phyloP scores from a whole-genome alignment of 2,888 invertebrate species.

The Synergus laeviventris region DNA sequence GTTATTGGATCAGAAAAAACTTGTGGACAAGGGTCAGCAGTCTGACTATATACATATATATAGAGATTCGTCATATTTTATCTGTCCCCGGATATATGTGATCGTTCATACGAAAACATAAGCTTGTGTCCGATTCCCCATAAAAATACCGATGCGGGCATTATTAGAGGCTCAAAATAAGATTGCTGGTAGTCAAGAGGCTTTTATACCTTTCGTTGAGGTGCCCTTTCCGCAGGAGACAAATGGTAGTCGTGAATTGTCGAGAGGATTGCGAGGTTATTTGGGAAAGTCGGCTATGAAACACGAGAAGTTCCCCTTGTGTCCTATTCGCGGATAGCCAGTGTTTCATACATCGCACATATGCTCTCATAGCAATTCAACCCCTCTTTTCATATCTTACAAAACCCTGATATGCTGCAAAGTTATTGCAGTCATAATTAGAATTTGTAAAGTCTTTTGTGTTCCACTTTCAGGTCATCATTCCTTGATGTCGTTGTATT shows the following conservation, averaged over 20 bases:
- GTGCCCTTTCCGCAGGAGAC: slow-evolving; percentile 42
- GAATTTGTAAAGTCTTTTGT: slow-evolving; percentile 35
- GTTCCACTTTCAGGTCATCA: background rate
- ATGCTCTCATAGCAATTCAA: slow-evolving; percentile 21
- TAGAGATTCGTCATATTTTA: slow-evolving; percentile 34
- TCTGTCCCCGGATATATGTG: slow-evolving; percentile 46
- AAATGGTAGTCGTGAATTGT: slow-evolving; percentile 35
- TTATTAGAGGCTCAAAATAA: slow-evolving; percentile 65
- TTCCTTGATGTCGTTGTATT: slow-evolving; percentile 15
- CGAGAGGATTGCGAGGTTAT: slow-evolving; percentile 36
- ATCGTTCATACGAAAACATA: slow-evolving; percentile 46
- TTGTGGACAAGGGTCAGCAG: background rate
- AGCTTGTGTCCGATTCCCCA: slow-evolving; percentile 54
- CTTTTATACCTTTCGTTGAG: slow-evolving; percentile 42
- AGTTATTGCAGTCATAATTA: slow-evolving; percentile 31
- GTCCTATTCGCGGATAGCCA: slow-evolving; percentile 35
- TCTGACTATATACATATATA: background rate
- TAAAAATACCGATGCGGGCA: slow-evolving; percentile 62
- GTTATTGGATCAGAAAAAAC: background rate
- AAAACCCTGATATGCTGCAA: slow-evolving; percentile 26
- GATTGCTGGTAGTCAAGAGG: slow-evolving; percentile 56
- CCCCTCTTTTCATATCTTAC: slow-evolving; percentile 36
- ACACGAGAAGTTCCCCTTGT: slow-evolving; percentile 37
- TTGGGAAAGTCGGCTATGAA: slow-evolving; percentile 40
- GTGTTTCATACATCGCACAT: slow-evolving; percentile 29